Conservation (phyloP, 1,140 invertebrate species). For the Prorops nasuta region DNA sequence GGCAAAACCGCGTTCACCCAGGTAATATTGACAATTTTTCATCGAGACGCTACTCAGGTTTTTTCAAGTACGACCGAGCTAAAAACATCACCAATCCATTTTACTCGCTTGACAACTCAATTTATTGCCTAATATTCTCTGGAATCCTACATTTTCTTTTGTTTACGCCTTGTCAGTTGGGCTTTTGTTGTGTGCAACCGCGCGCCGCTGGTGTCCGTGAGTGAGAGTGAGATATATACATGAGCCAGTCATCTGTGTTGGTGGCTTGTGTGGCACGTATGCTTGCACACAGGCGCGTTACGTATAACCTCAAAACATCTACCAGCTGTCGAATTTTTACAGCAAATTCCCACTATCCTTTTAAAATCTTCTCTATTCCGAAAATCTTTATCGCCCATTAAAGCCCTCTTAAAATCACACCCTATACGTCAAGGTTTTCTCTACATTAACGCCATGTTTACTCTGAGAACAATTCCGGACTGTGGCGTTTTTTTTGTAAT, state of each 20-base stretch:
- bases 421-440: too few species aligned
- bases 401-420: too few species aligned
- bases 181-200: slow-evolving; percentile 47
- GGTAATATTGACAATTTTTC: slow-evolving; percentile 49
- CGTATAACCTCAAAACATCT: slow-evolving; percentile 46
- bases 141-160: slow-evolving; percentile 42
- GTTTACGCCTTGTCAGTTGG: slow-evolving; percentile 54
- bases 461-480: too few species aligned
- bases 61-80: slow-evolving; percentile 17
- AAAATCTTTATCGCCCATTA: too few species aligned
- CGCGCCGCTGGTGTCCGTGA: slow-evolving; percentile 36
- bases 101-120: background rate
- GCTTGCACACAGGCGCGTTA: slow-evolving; percentile 31
- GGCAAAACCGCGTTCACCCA: slow-evolving; percentile 44
- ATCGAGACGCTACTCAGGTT: slow-evolving; percentile 35
- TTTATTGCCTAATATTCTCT: slow-evolving; percentile 13
- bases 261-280: slow-evolving; percentile 32
- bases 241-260: slow-evolving; percentile 16
- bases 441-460: too few species aligned
- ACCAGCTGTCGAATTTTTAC: slow-evolving; percentile 40
- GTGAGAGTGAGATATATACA: slow-evolving; percentile 25
- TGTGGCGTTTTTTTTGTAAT: too few species aligned
- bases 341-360: background rate
- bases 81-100: slow-evolving; percentile 8
- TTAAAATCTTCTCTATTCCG: slow-evolving; percentile 11